Percentiles rank a stretch among this genome's conserved stretches.
Conservation (phyloP, 2,888 invertebrate genomes). For the Stenchaetothrips biformis region DNA sequence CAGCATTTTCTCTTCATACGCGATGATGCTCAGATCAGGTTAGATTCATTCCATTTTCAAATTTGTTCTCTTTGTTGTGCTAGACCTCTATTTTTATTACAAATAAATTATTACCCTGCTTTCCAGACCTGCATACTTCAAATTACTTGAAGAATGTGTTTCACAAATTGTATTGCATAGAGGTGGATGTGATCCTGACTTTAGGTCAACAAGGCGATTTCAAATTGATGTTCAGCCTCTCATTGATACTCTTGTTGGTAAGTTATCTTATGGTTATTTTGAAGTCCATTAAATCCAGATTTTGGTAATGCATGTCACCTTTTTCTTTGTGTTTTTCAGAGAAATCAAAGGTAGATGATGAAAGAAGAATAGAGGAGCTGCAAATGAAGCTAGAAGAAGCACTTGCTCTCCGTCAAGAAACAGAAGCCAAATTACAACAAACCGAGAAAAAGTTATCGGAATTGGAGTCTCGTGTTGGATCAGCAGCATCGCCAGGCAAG, state of each 20-base stretch:
- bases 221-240: conserved; percentile 89
- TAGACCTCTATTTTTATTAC: conserved; percentile 40
- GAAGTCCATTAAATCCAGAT: not conserved
- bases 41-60: too few relatives aligned
- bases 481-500: not conserved
- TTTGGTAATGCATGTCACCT: not conserved
- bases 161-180: conserved; percentile 94
- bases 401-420: conserved; percentile 85
- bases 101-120: conserved; percentile 25
- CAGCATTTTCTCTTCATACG: conserved; percentile 90
- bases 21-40: conserved; percentile 70
- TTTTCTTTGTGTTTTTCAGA: conserved; percentile 39
- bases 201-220: conserved; percentile 77
- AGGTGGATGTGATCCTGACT: conserved; percentile 92
- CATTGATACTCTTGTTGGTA: conserved; percentile 75
- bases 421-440: conserved; percentile 82
- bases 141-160: conserved; percentile 92
- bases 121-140: conserved; percentile 90
- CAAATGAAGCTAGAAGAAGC: conserved; percentile 84
- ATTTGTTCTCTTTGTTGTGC: conserved; percentile 31
- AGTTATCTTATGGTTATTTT: conserved; percentile 31
- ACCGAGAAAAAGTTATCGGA: conserved; percentile 67
- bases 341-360: conserved; percentile 68
- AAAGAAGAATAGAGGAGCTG: conserved; percentile 67
- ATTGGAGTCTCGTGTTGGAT: conserved; percentile 41